phyloP scores from a whole-genome alignment of 1,140 invertebrate genomes.

The Archegozetes longisetosus region DNA sequence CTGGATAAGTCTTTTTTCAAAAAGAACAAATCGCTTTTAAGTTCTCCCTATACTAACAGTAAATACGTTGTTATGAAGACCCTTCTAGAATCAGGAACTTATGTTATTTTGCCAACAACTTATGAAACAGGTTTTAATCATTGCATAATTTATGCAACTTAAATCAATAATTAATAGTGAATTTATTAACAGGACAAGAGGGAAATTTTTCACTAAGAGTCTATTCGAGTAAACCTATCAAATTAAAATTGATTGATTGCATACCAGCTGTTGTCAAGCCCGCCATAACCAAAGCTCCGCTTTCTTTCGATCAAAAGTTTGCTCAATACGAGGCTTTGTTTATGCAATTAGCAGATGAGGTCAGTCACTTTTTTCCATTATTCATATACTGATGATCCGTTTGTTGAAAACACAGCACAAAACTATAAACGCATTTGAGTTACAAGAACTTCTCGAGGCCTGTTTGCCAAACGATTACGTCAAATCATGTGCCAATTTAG shows the following conservation, averaged over 20 bases:
- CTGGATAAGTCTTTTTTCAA: slow-evolving; percentile 60
- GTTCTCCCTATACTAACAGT: slow-evolving; percentile 81
- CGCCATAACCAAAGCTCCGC: slow-evolving; percentile 46
- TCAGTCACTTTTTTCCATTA: neutral
- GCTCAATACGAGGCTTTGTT: slow-evolving; percentile 66
- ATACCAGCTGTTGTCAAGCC: slow-evolving; percentile 50
- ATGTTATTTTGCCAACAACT: slow-evolving; percentile 71
- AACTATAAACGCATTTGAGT: slow-evolving; percentile 76
- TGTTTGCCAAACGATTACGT: slow-evolving; percentile 87
- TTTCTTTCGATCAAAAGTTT: slow-evolving; percentile 18
- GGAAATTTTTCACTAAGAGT: slow-evolving; percentile 64
- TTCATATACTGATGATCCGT: neutral
- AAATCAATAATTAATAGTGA: neutral
- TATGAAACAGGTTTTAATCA: slow-evolving; percentile 49
- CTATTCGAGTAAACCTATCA: slow-evolving; percentile 61
- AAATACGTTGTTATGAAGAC: slow-evolving; percentile 60
- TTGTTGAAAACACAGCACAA: slow-evolving; percentile 35
- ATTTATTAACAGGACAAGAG: slow-evolving; percentile 42
- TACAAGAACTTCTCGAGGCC: slow-evolving; percentile 75
- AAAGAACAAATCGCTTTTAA: slow-evolving; percentile 67
- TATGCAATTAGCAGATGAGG: slow-evolving; percentile 63
- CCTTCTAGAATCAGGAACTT: slow-evolving; percentile 61
- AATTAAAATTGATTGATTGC: slow-evolving; percentile 61
- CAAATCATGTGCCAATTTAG: slow-evolving; percentile 77
- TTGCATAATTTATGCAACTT: neutral